Evolutionary conservation across 2,797 vertebrate genomes (phyloP).

Genomic region (Choloepus didactylus): DNA sequence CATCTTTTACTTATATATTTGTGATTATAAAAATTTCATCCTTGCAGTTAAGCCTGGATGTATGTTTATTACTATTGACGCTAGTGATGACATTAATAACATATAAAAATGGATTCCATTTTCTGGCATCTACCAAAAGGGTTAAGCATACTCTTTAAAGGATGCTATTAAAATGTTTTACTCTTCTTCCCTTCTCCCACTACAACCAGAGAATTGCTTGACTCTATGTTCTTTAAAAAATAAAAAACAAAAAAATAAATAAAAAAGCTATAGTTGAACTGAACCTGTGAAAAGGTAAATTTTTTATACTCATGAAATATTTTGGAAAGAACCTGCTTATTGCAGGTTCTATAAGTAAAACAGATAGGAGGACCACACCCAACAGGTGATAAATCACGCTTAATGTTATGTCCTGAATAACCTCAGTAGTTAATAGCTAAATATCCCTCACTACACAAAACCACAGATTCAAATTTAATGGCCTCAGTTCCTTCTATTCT

Average conservation of each 20-base stretch:
- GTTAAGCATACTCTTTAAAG: neutral
- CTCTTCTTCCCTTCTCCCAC: slow-evolving; percentile 78
- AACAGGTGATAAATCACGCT: slow-evolving; percentile 29
- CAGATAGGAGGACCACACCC: neutral
- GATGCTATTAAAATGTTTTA: slow-evolving; percentile 55
- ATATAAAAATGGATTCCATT: neutral
- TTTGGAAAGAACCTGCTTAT: slow-evolving; percentile 13
- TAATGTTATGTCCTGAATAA: neutral
- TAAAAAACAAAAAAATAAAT: neutral
- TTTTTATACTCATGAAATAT: slow-evolving; percentile 45
- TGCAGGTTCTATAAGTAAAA: neutral
- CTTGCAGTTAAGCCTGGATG: neutral
- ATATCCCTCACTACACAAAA: slow-evolving; percentile 48
- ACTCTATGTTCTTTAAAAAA: neutral
- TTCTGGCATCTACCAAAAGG: slow-evolving; percentile 55
- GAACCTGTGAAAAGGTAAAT: slow-evolving; percentile 47
- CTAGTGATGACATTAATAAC: neutral
- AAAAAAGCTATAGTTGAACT: neutral
- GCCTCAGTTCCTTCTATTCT: slow-evolving; percentile 30
- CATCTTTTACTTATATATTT: neutral
- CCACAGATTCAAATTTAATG: slow-evolving; percentile 10
- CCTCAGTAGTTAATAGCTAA: slow-evolving; percentile 15
- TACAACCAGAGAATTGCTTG: slow-evolving; percentile 29
- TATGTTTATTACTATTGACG: neutral
- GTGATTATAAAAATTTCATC: neutral